Base-by-base conservation (phyloP, 2,888 invertebrate genomes). In the Athripsodes cinereus region DNA sequence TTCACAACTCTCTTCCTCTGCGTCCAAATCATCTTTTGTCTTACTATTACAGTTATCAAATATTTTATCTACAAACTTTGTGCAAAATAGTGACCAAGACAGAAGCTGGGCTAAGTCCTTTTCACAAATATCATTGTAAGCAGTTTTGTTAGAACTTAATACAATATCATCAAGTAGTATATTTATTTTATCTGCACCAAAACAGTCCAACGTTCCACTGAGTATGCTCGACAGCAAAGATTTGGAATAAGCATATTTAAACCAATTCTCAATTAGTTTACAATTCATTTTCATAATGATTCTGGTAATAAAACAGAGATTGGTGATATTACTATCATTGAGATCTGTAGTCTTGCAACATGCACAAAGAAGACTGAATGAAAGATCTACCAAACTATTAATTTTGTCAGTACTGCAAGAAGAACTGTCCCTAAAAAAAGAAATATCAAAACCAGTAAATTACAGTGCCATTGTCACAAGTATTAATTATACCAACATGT, bases 201-300 rank as follows among this genome's bases (percentile, higher is more conserved):
- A 67, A 19, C 55, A 55, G 21, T 55, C 58, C n/a, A 72, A 64
- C 63, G 68, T 67, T 6, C 73, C 72, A 19, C 65, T 67, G 31
- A 72, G 59, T 2, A 72, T 61, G 66, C 73, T 73, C 0, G 67
- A 70, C 20, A 69, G 68, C 10, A 72, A 55, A 49, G 69, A 65
- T 48, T 70, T 65, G 21, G 62, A 63, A 50, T 68, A 66, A n/a
- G 66, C 63, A 54, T 67, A 65, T 2, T 66, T 62, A 56, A 72
- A 66, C 69, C 69, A 70, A 11, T 59, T 56, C 57, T 64, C 64
- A 21, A 68, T 66, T 49, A 71, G 66, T 31, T 50, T 40, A 16
- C 53, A 53, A n/a, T 61, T 49, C n/a, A 58, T 18, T 49, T 61
- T 61, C 26, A 52, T 57, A 20, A 63, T 40, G 13, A 53, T 53